Conservation (phyloP, 2,113 vertebrate species). For the Perca schrenkii region DNA sequence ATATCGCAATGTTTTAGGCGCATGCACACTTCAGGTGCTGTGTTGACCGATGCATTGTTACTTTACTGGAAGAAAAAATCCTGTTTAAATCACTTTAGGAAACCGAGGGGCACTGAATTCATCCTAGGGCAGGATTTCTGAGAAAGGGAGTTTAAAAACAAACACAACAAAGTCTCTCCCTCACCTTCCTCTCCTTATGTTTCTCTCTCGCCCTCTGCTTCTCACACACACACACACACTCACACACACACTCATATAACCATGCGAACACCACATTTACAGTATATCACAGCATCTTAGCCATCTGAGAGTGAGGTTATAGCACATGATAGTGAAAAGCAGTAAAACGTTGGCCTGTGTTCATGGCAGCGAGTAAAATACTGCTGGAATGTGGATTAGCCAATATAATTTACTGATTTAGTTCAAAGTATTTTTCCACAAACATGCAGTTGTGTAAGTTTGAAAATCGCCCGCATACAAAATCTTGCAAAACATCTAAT, state of each 20-base stretch:
- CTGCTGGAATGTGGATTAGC: neutral
- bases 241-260: conserved; percentile 12
- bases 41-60: conserved; percentile 15
- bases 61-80: conserved; percentile 54
- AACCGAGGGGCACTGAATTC: conserved; percentile 42
- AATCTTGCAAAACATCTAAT: conserved; percentile 28
- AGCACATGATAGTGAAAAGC: neutral
- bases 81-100: conserved; percentile 50
- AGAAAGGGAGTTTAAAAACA: conserved; percentile 68
- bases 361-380: neutral
- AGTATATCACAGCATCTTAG: conserved; percentile 15
- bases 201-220: neutral
- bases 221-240: neutral
- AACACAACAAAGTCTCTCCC: conserved; percentile 50
- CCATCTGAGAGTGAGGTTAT: conserved; percentile 14
- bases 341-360: neutral
- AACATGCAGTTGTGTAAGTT: conserved; percentile 19
- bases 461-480: neutral
- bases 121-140: conserved; percentile 71
- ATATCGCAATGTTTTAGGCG: neutral
- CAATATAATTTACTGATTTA: conserved; percentile 7
- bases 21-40: conserved; percentile 15
- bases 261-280: conserved; percentile 17
- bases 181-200: neutral
- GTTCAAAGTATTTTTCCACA: neutral